Evolutionary conservation across 92 coral and sea anemone genomes (phyloP), one percentile per base, ranked within the genome.

Genomic region (Heteractis magnifica): DNA sequence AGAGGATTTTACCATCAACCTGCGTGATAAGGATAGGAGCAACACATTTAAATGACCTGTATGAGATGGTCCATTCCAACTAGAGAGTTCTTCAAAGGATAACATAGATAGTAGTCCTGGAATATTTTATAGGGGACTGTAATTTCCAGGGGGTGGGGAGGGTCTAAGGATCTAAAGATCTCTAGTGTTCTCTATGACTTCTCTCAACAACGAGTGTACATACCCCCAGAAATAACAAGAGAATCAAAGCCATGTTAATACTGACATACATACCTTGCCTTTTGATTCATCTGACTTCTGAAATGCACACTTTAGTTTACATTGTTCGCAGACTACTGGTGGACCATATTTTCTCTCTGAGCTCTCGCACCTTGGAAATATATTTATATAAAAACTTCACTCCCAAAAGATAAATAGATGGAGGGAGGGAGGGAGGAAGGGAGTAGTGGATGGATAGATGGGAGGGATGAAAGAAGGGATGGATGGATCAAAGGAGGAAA

Each of bases 221-320:
- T 1, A 26, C 26, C 26, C 1, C 26, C 1, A 26, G 26, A 26
- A 26, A 26, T 26, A 26, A 0, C 0, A 26, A 34, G 44, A 34
- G 44, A 34, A 34, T 1, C 44, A 34, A 34, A 34, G 44, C 3
- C 44, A 2, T 34, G 44, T 34, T 34, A 34, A 34, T 34, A 34
- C 3, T 34, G 44, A 34, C 44, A 34, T 34, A 34, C 44, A 34
- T 72, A 96, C 99, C 98, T 94, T 92, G 59, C 89, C 95, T 80
- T 91, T 92, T n/a, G 98, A 93, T 70, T 96, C 98, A 19, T 87
- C 87, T 1, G 99, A 95, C 79, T 95, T 96, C 62, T 94, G 86
- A 82, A 96, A 96, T 18, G 99, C 99, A 87, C 99, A 94, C 59
- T 87, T 96, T n/a, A 96, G 92, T 74, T 92, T 96, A 77, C 99